Base-by-base conservation (phyloP, 53 echinoderm and acorn worm species). In the Zoroaster sp. region DNA sequence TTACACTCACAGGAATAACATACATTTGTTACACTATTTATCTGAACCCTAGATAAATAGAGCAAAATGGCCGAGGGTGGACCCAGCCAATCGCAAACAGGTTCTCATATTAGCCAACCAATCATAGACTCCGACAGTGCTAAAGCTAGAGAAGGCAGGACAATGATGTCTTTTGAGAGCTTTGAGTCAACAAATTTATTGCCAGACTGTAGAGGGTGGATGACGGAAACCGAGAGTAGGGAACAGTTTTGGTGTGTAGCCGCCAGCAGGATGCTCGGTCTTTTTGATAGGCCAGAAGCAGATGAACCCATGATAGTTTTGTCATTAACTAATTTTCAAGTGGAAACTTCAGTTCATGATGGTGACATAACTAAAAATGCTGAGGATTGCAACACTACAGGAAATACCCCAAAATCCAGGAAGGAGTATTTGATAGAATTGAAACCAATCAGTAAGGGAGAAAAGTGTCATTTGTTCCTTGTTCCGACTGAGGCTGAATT, bases 181-280 rank as follows among this genome's bases (percentile, higher is more conserved):
- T 85, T 85, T 85, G 85, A 85, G 36, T 69, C 18, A 34, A 35
- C 66, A 35, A 70, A 69, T 49, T 69, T 85, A 70, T 10, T 71
- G 10, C 85, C 42, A 4, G 85, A 85, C 37, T 71, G 69, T 36
- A 44, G 85, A 11, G 85, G 85, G 1, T 85, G 85, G 85, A 20
- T 85, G 37, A 52, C 51, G 4, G 66, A 67, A 30, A 23, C 46
- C 44, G 54, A 35, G 66, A 82, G 66, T 18, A 6, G 65, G 68
- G 31, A 67, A 67, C 85, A 31, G 51, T 85, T 46, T 20, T 85
- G 85, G 85, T 69, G 85, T 33, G 85, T 85, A 9, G 71, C 70
- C 18, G 85, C 85, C 35, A 49, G 85, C 31, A 71, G 35, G 18
- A 85, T 71, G 85, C 85, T 85, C 1, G 85, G 85, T 35, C 41